These are phyloP conservation scores for Burhinus bistriatus DNA, from an alignment of 2,113 vertebrate genomes.

Conservation along the genomic window DNA sequence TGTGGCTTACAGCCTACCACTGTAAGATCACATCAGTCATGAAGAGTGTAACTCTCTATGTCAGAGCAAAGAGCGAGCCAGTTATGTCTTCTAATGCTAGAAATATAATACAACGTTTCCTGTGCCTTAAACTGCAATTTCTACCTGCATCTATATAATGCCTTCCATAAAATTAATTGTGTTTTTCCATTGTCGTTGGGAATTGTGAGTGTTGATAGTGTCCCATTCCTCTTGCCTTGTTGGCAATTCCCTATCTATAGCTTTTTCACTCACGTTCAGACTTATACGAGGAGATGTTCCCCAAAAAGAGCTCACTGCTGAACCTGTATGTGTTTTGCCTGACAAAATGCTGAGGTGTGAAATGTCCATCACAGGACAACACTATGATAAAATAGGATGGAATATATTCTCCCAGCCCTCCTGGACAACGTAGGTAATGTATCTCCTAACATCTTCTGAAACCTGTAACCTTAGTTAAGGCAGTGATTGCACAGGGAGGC, in stretches of 20 bases:
- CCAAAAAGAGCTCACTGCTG: background rate
- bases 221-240: background rate
- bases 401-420: background rate
- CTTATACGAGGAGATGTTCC: background rate
- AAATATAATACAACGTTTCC: background rate
- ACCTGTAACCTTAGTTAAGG: background rate
- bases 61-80: background rate
- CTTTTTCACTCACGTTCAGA: background rate
- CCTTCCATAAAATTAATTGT: background rate
- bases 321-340: background rate
- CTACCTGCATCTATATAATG: background rate
- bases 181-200: background rate
- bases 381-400: background rate
- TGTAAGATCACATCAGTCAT: background rate
- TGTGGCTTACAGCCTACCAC: background rate
- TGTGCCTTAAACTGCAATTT: background rate
- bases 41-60: background rate
- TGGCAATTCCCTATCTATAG: background rate
- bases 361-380: background rate
- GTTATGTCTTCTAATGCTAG: background rate
- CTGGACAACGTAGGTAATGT: background rate
- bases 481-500: background rate
- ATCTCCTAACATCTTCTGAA: background rate
- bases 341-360: background rate
- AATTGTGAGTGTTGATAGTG: background rate